Conservation (phyloP, 2,113 vertebrate species). For the Isichthys henryi region DNA sequence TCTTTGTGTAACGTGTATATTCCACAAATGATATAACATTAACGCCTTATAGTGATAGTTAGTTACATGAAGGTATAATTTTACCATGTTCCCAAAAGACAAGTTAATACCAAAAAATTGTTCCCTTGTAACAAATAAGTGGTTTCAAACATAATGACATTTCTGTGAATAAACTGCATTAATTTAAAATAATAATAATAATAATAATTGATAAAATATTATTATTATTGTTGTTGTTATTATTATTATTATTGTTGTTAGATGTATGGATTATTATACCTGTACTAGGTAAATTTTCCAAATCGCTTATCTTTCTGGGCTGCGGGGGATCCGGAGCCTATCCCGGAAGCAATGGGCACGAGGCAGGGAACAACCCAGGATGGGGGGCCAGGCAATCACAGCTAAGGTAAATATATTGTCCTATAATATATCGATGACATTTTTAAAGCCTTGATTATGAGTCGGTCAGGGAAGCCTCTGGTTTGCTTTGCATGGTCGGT, state of each 20-base stretch:
- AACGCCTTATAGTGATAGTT: slow-evolving; percentile 59
- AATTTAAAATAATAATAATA: neutral
- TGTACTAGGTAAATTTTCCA: neutral
- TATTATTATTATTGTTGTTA: neutral
- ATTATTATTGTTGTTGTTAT: neutral
- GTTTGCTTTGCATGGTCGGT: neutral
- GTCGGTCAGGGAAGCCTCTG: neutral
- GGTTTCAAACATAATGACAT: slow-evolving; percentile 30
- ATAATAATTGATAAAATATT: neutral
- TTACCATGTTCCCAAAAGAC: neutral
- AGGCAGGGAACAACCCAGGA: no score
- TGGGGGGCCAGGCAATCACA: no score
- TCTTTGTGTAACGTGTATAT: slow-evolving; percentile 40
- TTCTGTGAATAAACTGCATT: slow-evolving; percentile 30
- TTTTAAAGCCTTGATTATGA: neutral
- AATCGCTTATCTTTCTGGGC: no score
- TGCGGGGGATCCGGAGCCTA: no score
- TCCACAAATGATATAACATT: slow-evolving; percentile 55
- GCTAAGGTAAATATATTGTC: neutral
- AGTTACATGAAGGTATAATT: slow-evolving; percentile 24
- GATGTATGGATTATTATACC: neutral
- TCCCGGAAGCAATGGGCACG: no score
- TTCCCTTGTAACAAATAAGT: neutral
- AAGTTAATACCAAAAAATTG: slow-evolving; percentile 28
- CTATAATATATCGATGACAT: neutral